Evolutionary conservation across 2,888 invertebrate species (phyloP).

Genomic region (Pseudanteris insignis): DNA sequence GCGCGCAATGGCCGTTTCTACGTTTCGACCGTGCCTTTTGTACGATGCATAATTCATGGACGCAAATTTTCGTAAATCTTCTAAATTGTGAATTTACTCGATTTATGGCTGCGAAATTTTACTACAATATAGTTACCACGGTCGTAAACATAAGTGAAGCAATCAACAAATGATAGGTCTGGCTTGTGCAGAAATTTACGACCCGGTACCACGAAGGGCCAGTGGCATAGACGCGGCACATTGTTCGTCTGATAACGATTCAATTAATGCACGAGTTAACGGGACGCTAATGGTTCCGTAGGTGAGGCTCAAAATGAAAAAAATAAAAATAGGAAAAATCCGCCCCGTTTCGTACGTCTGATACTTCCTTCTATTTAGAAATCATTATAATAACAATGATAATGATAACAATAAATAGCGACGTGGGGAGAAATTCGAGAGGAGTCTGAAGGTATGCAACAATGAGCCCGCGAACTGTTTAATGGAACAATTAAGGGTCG

Average conservation of each 20-base stretch:
- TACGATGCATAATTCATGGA: slow-evolving; percentile 28
- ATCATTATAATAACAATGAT: slow-evolving; percentile 31
- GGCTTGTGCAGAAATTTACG: slow-evolving; percentile 20
- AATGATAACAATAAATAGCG: slow-evolving; percentile 36
- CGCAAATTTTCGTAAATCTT: slow-evolving; percentile 25
- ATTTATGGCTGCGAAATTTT: slow-evolving; percentile 29
- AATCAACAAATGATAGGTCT: slow-evolving; percentile 28
- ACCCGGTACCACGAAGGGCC: neutral
- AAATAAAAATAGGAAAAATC: slow-evolving; percentile 3
- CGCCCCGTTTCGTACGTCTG: slow-evolving; percentile 9
- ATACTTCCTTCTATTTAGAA: slow-evolving; percentile 25
- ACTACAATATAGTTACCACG: slow-evolving; percentile 12
- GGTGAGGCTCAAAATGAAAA: no score
- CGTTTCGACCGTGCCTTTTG: neutral
- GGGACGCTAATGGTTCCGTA: slow-evolving; percentile 2
- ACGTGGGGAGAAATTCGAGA: slow-evolving; percentile 28
- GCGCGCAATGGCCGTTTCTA: slow-evolving; percentile 3
- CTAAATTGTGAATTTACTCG: slow-evolving; percentile 18
- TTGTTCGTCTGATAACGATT: slow-evolving; percentile 17
- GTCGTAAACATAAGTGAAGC: slow-evolving; percentile 33
- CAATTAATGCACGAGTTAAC: slow-evolving; percentile 21
- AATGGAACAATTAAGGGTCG: slow-evolving; percentile 66
- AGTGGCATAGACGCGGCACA: slow-evolving; percentile 6
- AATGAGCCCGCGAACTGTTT: slow-evolving; percentile 63
- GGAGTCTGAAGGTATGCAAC: slow-evolving; percentile 50